Conservation (phyloP, 1,140 invertebrate genomes). For the Aphis gossypii region DNA sequence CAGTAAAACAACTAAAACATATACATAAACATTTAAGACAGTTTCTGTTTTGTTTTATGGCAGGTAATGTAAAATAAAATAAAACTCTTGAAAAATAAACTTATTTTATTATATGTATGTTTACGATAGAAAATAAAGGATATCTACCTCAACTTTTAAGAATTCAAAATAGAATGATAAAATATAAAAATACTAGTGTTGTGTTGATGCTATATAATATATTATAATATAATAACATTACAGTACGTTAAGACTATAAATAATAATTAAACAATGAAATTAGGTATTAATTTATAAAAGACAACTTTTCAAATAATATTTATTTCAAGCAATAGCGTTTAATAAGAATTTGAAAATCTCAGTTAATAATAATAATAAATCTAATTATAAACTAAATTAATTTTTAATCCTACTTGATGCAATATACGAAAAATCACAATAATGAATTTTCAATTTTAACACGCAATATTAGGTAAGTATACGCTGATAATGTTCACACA, state of each 20-base stretch:
- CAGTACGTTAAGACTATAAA: not conserved
- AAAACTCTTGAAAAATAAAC: not conserved
- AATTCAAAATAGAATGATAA: not conserved
- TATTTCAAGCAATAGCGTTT: not conserved
- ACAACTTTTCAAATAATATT: not conserved
- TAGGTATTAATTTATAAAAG: not conserved
- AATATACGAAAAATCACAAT: not conserved
- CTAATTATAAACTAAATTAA: conserved; percentile 37
- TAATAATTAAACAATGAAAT: not conserved
- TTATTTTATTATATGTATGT: not conserved
- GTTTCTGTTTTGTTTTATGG: not conserved
- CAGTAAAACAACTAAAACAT: not conserved
- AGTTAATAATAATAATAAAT: not conserved
- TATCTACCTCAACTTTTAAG: not conserved
- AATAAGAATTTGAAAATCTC: not conserved
- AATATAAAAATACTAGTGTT: not conserved
- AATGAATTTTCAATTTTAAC: not conserved
- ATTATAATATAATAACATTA: not conserved
- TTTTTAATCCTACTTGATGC: conserved; percentile 2
- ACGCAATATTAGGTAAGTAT: not conserved
- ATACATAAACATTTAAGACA: conserved; percentile 23
- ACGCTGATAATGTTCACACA: not conserved
- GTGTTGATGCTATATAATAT: not conserved
- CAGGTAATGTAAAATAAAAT: conserved; percentile 1
- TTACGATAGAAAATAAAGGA: not conserved